A percentile compares a stretch with the other conserved stretches of the same genome.
Conservation (phyloP, 2,113 vertebrate genomes). For the Cheilinus undulatus region DNA sequence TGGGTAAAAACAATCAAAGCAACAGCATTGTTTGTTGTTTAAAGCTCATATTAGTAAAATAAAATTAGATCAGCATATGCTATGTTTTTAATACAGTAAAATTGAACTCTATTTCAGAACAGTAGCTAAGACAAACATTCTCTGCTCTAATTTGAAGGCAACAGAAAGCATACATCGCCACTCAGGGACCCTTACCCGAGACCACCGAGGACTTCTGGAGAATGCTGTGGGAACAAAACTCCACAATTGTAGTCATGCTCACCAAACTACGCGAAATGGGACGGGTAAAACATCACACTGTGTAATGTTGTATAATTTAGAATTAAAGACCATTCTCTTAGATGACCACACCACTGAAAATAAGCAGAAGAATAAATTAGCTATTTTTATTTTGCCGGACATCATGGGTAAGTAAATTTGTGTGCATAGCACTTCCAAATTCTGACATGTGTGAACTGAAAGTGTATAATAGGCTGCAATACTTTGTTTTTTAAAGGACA, state of each 20-base stretch:
- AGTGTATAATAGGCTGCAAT: no score
- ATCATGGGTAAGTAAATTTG: no score
- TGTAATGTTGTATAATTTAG: neutral
- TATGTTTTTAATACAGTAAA: neutral
- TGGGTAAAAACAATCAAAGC: no score
- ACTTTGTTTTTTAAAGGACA: no score
- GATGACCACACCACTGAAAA: no score
- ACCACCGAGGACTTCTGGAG: conserved; percentile 99
- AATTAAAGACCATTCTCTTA: neutral
- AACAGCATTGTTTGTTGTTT: no score
- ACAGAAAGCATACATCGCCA: conserved; percentile 96
- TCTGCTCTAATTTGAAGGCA: conserved; percentile 82
- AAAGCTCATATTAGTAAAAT: no score
- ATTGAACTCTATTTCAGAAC: neutral
- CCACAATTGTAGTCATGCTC: conserved; percentile 98
- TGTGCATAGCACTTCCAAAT: no score
- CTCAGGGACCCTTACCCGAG: conserved; percentile 93
- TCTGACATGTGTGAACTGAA: no score
- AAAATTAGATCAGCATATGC: no score
- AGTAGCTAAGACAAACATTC: neutral
- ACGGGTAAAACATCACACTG: conserved; percentile 81
- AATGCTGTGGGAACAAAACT: conserved; percentile 99
- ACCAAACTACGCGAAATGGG: conserved; percentile 97
- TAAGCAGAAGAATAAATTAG: no score
- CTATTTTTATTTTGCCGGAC: no score